Evolutionary conservation across 2,113 vertebrate genomes (phyloP), one percentile per base, ranked within the genome.

Genomic region (Tachysurus fulvidraco): DNA sequence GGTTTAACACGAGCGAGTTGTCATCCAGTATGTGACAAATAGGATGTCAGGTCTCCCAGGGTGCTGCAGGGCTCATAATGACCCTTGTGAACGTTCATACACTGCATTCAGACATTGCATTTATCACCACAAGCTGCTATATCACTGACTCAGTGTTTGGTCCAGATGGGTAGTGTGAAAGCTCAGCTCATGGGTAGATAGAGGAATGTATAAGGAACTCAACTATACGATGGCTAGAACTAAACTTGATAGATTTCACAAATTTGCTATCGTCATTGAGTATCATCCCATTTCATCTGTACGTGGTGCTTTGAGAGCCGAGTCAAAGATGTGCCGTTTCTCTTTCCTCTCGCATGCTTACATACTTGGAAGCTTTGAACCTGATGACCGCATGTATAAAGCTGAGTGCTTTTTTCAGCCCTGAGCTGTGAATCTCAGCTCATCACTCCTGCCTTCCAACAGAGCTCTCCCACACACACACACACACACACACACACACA

Each of bases 51-150:
- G 44, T 23, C 25, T 6, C 23, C 73, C 23, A 52, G 44, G 73
- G 73, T 76, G 73, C 73, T 50, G 73, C 73, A 67, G 65, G 59
- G 76, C 82, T 81, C 65, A 81, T 86, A 84, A 90, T 81, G 82
- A 87, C 82, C 78, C 80, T 83, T 86, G 59, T 60, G 41, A 62
- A 67, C 78, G 83, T 88, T 50, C 46, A 50, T 7, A 50, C 46
- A 50, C 46, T 50, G 36, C 36, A 36, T 65, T 50, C 60, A 90
- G 69, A 83, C 78, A 83, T 80, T 79, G 64, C 64, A 62, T 83
- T 85, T 88, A 86, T 77, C 71, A 83, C 87, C 79, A 77, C 30
- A 74, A 83, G 79, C 36, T 41, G 59, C 62, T 46, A 28, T 21
- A 1, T 30, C 64, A 74, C 62, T 77, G 46, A 9, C 21, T 54